Evolutionary conservation across 64 coral and sea anemone species (phyloP).

Genomic region (Pocillopora damicornis): DNA sequence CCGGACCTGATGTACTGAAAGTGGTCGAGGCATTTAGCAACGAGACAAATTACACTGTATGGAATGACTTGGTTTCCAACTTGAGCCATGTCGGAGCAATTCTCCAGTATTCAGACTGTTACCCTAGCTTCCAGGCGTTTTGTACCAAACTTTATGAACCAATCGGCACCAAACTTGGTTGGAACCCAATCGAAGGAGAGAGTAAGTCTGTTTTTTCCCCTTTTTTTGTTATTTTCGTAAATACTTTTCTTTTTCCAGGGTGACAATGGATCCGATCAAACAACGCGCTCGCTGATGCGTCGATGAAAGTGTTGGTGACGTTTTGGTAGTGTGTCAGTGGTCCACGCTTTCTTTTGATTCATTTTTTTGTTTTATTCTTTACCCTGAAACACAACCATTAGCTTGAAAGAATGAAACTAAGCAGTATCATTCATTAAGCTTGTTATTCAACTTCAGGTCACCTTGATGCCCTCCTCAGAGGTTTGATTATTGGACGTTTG

Average conservation of each 20-base stretch:
- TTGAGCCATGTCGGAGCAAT: slow-evolving; percentile 52
- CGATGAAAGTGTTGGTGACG: too few species aligned
- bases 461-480: slow-evolving; percentile 85
- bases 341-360: too few species aligned
- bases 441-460: slow-evolving; percentile 55
- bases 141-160: slow-evolving; percentile 77
- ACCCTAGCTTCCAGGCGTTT: slow-evolving; percentile 64
- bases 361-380: too few species aligned
- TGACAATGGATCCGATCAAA: too few species aligned
- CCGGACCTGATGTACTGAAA: slow-evolving; percentile 78
- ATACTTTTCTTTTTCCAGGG: too few species aligned
- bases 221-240: too few species aligned
- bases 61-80: slow-evolving; percentile 85
- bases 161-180: slow-evolving; percentile 74
- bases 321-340: too few species aligned
- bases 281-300: too few species aligned
- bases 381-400: too few species aligned
- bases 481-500: slow-evolving; percentile 69
- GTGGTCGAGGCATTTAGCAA: slow-evolving; percentile 75
- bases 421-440: background rate
- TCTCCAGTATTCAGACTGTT: slow-evolving; percentile 86
- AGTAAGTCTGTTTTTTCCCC: slow-evolving; percentile 21
- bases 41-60: slow-evolving; percentile 91
- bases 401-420: too few species aligned
- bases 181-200: slow-evolving; percentile 76